phyloP scores from a whole-genome alignment of 2,888 invertebrate species.

The Branchipolynoe longqiensis region DNA sequence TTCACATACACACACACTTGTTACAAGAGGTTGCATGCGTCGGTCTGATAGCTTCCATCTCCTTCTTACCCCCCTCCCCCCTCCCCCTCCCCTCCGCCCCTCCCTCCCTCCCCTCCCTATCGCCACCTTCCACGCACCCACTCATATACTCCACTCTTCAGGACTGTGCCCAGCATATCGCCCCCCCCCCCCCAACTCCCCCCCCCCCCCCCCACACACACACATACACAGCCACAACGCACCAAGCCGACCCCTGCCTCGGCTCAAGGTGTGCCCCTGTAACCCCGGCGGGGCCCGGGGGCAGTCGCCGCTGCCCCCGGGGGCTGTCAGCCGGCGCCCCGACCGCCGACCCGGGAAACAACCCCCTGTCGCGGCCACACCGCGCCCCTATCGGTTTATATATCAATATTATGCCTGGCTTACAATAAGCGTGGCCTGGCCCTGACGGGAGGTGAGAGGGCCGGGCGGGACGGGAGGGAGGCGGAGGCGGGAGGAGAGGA shows the following conservation, averaged over 20 bases:
- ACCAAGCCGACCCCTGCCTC: too few relatives aligned
- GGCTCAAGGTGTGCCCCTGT: conserved; percentile 13
- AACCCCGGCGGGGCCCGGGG: not conserved
- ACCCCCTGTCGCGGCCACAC: conserved; percentile 25
- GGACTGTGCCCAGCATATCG: not conserved
- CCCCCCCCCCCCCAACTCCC: too few relatives aligned
- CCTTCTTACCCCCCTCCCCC: too few relatives aligned
- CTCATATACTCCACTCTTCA: not conserved
- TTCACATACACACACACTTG: too few relatives aligned
- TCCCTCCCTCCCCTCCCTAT: not conserved
- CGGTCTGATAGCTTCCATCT: too few relatives aligned
- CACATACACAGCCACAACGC: too few relatives aligned
- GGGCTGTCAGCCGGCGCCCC: not conserved
- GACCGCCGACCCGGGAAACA: not conserved
- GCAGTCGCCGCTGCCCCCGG: not conserved
- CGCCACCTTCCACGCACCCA: too few relatives aligned
- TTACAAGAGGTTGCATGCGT: conserved; percentile 28
- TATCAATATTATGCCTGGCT: conserved; percentile 39
- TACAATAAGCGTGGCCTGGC: not conserved
- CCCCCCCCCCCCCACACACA: too few relatives aligned
- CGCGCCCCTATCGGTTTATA: conserved; percentile 48
- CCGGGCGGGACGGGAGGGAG: too few relatives aligned
- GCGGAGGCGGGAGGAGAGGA: too few relatives aligned
- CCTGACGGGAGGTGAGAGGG: too few relatives aligned
- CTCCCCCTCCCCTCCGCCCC: not conserved